Percentiles rank a stretch among this genome's conserved stretches.
Evolutionary conservation across 1,140 invertebrate genomes (phyloP).

Genomic region (Orchestia grillus): DNA sequence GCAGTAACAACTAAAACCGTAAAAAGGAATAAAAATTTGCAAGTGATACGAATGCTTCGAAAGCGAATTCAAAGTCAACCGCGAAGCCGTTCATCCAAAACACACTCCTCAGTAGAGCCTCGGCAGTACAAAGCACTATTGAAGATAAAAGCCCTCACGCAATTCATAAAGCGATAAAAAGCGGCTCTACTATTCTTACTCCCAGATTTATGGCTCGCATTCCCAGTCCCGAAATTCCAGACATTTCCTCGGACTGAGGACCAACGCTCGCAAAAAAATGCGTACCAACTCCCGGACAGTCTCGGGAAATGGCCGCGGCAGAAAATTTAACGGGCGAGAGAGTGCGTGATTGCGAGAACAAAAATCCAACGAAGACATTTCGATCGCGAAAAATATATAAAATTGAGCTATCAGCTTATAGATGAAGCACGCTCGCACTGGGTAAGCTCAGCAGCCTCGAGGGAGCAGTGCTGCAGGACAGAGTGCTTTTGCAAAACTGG

Average conservation of each 20-base stretch:
- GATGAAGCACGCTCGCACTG: neutral
- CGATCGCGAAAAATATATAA: neutral
- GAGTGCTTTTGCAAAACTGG: neutral
- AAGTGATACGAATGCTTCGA: neutral
- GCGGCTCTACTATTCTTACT: neutral
- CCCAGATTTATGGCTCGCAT: neutral
- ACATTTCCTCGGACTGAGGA: neutral
- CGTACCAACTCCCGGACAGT: neutral
- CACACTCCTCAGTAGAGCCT: conserved; percentile 5
- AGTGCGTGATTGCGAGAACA: neutral
- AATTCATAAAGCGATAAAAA: conserved; percentile 10
- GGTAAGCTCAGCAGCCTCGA: neutral
- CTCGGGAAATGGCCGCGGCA: neutral
- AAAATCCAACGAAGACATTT: neutral
- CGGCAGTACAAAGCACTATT: neutral
- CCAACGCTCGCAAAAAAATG: neutral
- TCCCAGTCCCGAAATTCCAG: neutral
- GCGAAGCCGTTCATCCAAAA: neutral
- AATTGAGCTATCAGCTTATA: neutral
- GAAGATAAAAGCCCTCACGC: neutral
- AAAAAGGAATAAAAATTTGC: no score
- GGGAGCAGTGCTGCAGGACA: neutral
- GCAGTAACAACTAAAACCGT: neutral
- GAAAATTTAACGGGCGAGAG: neutral
- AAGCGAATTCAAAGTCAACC: neutral